phyloP scores from a whole-genome alignment of 1,140 invertebrate species.

The Lordiphosa mommai region DNA sequence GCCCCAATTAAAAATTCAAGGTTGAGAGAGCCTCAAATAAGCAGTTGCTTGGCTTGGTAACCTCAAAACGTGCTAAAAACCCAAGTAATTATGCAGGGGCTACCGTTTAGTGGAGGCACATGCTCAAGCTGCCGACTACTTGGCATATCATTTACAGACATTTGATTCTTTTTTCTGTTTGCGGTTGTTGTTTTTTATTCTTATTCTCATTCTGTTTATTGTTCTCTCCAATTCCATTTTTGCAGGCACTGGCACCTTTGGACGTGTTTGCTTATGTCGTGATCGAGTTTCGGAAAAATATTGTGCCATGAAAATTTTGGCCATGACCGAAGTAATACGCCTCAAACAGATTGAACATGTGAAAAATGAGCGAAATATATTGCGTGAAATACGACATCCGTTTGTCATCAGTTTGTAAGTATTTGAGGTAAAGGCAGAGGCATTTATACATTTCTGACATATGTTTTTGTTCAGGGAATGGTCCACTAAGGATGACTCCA shows the following conservation, averaged over 20 bases:
- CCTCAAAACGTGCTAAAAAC: slow-evolving; percentile 67
- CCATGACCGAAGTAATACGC: slow-evolving; percentile 94
- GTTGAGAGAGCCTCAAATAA: slow-evolving; percentile 62
- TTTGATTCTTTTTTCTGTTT: slow-evolving; percentile 27
- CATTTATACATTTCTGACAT: neutral
- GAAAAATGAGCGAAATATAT: slow-evolving; percentile 95
- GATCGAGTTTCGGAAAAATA: slow-evolving; percentile 90
- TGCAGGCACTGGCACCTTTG: slow-evolving; percentile 96
- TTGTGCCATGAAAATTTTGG: slow-evolving; percentile 94
- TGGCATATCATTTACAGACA: slow-evolving; percentile 47
- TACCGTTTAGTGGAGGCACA: neutral
- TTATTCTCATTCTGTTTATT: neutral
- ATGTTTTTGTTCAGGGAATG: slow-evolving; percentile 86
- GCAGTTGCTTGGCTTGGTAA: slow-evolving; percentile 39
- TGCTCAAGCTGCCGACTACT: slow-evolving; percentile 14
- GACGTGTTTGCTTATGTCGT: slow-evolving; percentile 91
- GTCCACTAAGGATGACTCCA: slow-evolving; percentile 92
- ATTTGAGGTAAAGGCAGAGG: neutral
- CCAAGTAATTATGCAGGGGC: slow-evolving; percentile 53
- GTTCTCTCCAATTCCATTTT: slow-evolving; percentile 28
- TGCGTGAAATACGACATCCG: slow-evolving; percentile 93
- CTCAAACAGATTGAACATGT: slow-evolving; percentile 97
- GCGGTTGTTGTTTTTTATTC: slow-evolving; percentile 9
- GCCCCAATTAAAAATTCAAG: slow-evolving; percentile 68
- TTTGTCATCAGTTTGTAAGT: slow-evolving; percentile 97